Conservation (phyloP, 2,888 invertebrate species). For the Volucella inanis region DNA sequence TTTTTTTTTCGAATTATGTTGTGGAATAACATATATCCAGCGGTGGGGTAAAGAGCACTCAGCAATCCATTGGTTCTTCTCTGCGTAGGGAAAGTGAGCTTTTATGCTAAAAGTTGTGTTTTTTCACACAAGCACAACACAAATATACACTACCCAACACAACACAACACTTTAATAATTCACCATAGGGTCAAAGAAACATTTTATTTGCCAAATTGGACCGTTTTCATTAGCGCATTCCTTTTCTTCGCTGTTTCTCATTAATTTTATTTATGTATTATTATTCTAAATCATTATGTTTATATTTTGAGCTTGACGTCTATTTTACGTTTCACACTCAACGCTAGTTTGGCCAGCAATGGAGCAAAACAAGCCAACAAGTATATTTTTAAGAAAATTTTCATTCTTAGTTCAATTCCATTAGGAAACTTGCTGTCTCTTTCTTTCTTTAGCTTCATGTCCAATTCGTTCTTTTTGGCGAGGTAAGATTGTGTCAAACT, state of each 20-base stretch:
- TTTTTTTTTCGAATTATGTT: conserved; percentile 50
- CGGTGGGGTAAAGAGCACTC: not conserved
- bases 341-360: not conserved
- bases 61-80: conserved; percentile 28
- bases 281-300: conserved; percentile 62
- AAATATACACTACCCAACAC: not conserved
- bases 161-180: conserved; percentile 60
- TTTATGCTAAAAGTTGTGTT: too few species aligned
- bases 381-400: conserved; percentile 39
- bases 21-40: conserved; percentile 37
- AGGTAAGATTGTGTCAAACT: conserved; percentile 60
- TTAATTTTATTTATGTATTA: conserved; percentile 56
- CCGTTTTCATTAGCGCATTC: conserved; percentile 64
- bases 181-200: conserved; percentile 75
- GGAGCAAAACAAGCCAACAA: conserved; percentile 17
- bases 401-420: conserved; percentile 18
- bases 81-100: not conserved
- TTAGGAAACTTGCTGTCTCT: conserved; percentile 16
- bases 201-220: conserved; percentile 64
- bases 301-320: conserved; percentile 64
- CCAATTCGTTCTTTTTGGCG: not conserved
- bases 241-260: conserved; percentile 48
- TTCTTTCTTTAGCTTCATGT: conserved; percentile 12
- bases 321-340: conserved; percentile 55
- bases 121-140: not conserved